Conservation (phyloP, 2,113 vertebrate genomes). For the Psilopsiagon aurifrons region DNA sequence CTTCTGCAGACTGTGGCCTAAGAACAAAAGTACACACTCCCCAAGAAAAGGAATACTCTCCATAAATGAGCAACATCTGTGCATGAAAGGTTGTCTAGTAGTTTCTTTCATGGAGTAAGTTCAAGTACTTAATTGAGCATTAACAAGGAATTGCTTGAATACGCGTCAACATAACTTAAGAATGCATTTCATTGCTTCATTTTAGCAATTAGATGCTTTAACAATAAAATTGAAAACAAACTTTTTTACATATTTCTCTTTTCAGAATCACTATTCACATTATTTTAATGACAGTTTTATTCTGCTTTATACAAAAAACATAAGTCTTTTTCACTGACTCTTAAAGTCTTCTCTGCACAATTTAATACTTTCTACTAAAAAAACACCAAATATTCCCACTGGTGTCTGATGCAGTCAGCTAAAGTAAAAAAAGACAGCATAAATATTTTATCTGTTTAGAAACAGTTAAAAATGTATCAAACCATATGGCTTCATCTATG, state of each 20-base stretch:
- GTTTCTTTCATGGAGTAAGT: background rate
- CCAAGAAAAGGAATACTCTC: background rate
- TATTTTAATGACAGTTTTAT: background rate
- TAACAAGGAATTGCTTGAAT: background rate
- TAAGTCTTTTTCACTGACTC: background rate
- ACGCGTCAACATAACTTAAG: background rate
- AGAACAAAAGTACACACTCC: background rate
- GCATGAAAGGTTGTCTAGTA: background rate
- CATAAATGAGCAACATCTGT: background rate
- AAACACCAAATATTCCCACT: background rate
- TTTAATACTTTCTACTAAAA: background rate
- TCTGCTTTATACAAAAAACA: background rate
- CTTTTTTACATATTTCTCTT: background rate
- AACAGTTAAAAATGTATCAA: background rate
- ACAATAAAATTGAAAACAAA: background rate
- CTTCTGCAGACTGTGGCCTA: background rate
- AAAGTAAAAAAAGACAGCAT: background rate
- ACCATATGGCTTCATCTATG: background rate
- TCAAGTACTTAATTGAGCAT: background rate
- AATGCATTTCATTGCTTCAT: background rate
- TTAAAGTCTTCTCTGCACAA: background rate
- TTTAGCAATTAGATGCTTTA: background rate
- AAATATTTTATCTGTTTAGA: background rate
- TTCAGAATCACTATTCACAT: background rate
- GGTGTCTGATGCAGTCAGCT: background rate